A percentile compares a stretch with the other conserved stretches of the same genome.
Conservation (phyloP, 2,797 vertebrate species). For the Morelia viridis region DNA sequence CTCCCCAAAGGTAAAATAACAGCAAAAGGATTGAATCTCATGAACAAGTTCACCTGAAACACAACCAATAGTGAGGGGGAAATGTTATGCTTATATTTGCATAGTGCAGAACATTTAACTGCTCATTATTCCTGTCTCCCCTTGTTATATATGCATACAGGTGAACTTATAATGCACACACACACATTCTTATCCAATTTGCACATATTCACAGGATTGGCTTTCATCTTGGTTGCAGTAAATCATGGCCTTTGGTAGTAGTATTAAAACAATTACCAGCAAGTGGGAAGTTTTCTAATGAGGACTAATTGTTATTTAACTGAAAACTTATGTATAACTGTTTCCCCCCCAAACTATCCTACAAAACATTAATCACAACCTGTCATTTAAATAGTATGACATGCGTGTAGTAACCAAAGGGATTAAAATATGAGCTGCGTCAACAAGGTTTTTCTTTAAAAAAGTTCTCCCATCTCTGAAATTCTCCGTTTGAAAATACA, state of each 20-base stretch:
- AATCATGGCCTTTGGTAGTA: slow-evolving; percentile 61
- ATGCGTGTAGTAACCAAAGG: slow-evolving; percentile 30
- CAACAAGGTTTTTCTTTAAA: slow-evolving; percentile 28
- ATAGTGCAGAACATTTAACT: slow-evolving; percentile 22
- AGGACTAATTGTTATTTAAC: slow-evolving; percentile 69
- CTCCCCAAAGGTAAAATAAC: not conserved
- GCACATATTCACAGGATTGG: slow-evolving; percentile 53
- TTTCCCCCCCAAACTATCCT: slow-evolving; percentile 54
- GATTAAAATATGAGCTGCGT: slow-evolving; percentile 54
- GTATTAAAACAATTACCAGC: slow-evolving; percentile 57
- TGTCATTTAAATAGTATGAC: slow-evolving; percentile 53
- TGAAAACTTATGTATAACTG: slow-evolving; percentile 54
- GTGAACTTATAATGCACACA: too few relatives aligned
- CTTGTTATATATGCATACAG: not conserved
- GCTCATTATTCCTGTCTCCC: slow-evolving; percentile 53
- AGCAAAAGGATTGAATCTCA: not conserved
- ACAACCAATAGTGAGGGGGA: slow-evolving; percentile 25
- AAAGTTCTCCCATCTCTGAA: slow-evolving; percentile 30
- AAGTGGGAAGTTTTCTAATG: slow-evolving; percentile 71
- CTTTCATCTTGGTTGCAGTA: slow-evolving; percentile 67
- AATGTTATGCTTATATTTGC: fast-evolving
- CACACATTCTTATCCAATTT: slow-evolving; percentile 46
- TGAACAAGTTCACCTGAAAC: slow-evolving; percentile 1
- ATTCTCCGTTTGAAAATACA: slow-evolving; percentile 50
- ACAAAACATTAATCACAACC: slow-evolving; percentile 55